phyloP scores from a whole-genome alignment of 2,113 vertebrate species.

The Colaptes auratus region DNA sequence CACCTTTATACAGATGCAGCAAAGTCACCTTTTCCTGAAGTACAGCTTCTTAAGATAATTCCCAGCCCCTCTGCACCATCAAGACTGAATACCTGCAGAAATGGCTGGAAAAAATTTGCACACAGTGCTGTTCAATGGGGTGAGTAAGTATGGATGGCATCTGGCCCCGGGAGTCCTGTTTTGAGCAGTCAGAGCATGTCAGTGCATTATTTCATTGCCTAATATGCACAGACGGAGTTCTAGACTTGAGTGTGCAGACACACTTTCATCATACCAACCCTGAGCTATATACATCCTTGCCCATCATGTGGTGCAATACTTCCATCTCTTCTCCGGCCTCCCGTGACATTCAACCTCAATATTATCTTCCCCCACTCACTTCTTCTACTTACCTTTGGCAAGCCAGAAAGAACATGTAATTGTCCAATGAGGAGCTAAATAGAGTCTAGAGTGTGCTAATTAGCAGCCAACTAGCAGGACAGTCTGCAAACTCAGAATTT shows the following conservation, averaged over 20 bases:
- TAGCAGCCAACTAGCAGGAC: slow-evolving; percentile 23
- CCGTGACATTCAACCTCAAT: not conserved
- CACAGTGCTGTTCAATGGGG: not conserved
- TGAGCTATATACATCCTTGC: not conserved
- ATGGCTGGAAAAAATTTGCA: slow-evolving; percentile 24
- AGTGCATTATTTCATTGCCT: slow-evolving; percentile 24
- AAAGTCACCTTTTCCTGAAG: slow-evolving; percentile 49
- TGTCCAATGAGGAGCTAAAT: not conserved
- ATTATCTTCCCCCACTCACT: not conserved
- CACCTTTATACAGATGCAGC: slow-evolving; percentile 13
- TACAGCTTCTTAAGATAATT: slow-evolving; percentile 34
- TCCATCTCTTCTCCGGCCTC: slow-evolving; percentile 13
- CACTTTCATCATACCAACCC: not conserved
- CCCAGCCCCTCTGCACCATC: slow-evolving; percentile 5
- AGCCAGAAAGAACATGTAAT: not conserved
- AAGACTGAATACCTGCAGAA: slow-evolving; percentile 9
- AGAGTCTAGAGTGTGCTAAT: slow-evolving; percentile 5
- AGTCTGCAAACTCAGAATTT: slow-evolving; percentile 5
- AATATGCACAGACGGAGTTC: slow-evolving; percentile 40
- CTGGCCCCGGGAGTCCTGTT: slow-evolving; percentile 50
- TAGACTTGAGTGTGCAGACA: not conserved
- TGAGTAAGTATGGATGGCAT: slow-evolving; percentile 54
- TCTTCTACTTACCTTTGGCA: slow-evolving; percentile 8
- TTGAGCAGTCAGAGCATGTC: slow-evolving; percentile 52
- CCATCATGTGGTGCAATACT: not conserved